These are phyloP conservation scores for Luscinia luscinia DNA, from an alignment of 2,797 vertebrate genomes.

Conservation along the genomic window DNA sequence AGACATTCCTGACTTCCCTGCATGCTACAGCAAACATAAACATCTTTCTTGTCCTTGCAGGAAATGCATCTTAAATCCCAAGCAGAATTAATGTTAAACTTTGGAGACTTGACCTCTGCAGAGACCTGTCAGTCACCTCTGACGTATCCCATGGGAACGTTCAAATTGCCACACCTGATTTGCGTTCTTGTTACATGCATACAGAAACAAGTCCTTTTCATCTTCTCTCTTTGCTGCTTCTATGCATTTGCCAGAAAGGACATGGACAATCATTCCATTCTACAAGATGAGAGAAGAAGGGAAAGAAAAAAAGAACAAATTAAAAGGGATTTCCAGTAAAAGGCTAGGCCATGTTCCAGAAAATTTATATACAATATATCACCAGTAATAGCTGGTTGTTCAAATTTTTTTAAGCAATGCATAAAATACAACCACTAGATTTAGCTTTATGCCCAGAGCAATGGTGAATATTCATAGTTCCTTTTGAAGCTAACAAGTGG, in stretches of 20 bases:
- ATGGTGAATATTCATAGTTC: background rate
- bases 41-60: background rate
- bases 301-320: background rate
- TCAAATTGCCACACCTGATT: conserved; percentile 87
- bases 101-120: background rate
- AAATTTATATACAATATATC: background rate
- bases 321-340: background rate
- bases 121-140: conserved; percentile 57
- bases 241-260: conserved; percentile 85
- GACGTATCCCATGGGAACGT: conserved; percentile 64
- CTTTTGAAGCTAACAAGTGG: background rate
- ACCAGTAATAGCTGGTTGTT: background rate
- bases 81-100: background rate
- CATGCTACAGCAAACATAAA: background rate
- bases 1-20: background rate
- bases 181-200: conserved; percentile 76
- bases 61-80: conserved; percentile 1
- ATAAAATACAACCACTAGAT: background rate
- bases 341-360: background rate
- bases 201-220: conserved; percentile 76
- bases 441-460: background rate
- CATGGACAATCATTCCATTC: conserved; percentile 84
- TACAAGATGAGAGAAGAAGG: conserved; percentile 50
- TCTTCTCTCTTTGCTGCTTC: conserved; percentile 77
- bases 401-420: background rate